phyloP scores from a whole-genome alignment of 1,140 invertebrate genomes.

The Papilio polytes region DNA sequence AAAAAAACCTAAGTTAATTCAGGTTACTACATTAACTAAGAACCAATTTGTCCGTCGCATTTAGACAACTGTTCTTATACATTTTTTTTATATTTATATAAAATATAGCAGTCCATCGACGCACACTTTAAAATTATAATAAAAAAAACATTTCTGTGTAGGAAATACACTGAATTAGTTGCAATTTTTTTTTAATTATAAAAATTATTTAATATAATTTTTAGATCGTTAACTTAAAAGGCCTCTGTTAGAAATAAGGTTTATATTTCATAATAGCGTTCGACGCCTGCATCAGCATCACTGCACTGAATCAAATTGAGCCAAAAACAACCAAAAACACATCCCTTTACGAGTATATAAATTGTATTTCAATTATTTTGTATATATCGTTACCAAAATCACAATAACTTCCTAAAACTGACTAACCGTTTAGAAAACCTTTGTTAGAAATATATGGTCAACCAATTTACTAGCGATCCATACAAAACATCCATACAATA shows the following conservation, averaged over 20 bases:
- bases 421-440: conserved; percentile 23
- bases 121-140: conserved; percentile 14
- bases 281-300: conserved; percentile 24
- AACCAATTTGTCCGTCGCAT: conserved; percentile 43
- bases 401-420: conserved; percentile 24
- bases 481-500: not conserved
- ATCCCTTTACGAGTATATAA: not conserved
- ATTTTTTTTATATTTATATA: not conserved
- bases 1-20: conserved; percentile 61
- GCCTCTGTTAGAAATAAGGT: conserved; percentile 58
- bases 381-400: not conserved
- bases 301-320: conserved; percentile 11
- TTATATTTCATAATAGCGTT: conserved; percentile 45
- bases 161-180: conserved; percentile 30
- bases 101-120: conserved; percentile 22
- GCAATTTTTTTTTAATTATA: conserved; percentile 44
- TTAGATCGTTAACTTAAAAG: conserved; percentile 50
- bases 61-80: conserved; percentile 29
- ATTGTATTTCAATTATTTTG: not conserved
- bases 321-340: not conserved
- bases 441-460: not conserved
- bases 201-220: conserved; percentile 25
- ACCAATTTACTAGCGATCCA: not conserved
- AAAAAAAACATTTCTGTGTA: conserved; percentile 32
- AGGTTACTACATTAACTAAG: conserved; percentile 41